These are phyloP conservation scores for Chaetogeoica ovagalla DNA, from an alignment of 2,888 invertebrate species.

Conservation along the genomic window DNA sequence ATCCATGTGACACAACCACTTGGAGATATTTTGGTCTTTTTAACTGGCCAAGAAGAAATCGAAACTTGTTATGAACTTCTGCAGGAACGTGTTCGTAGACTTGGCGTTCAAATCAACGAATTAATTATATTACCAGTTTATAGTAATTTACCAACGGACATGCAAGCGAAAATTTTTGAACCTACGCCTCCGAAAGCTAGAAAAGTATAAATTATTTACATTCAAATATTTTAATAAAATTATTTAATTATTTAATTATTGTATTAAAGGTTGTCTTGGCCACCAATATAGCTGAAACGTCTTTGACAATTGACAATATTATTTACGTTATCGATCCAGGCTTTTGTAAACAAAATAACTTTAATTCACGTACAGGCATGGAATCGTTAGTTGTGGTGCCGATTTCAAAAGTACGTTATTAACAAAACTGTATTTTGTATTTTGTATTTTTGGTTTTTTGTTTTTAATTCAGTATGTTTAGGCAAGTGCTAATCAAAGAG, in stretches of 20 bases:
- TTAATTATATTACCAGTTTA: conserved; percentile 93
- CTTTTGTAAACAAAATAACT: conserved; percentile 98
- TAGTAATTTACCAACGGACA: conserved; percentile 96
- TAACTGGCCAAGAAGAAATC: conserved; percentile 75
- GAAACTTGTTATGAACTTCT: conserved; percentile 87
- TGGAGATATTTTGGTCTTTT: conserved; percentile 94
- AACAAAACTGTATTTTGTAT: background rate
- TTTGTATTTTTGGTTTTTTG: background rate
- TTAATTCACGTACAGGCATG: conserved; percentile 97
- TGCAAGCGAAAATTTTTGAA: conserved; percentile 98
- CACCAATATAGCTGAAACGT: conserved; percentile 99
- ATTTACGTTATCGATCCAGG: conserved; percentile 99
- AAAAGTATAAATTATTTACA: conserved; percentile 65
- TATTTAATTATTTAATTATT: conserved; percentile 2
- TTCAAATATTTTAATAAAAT: background rate
- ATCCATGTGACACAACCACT: conserved; percentile 96
- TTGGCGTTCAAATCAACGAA: conserved; percentile 92
- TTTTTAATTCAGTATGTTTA: conserved; percentile 48
- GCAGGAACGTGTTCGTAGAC: conserved; percentile 84
- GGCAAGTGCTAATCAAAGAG: conserved; percentile 96
- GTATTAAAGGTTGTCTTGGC: conserved; percentile 84
- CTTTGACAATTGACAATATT: conserved; percentile 97
- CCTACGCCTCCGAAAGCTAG: conserved; percentile 95
- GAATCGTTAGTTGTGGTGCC: conserved; percentile 98
- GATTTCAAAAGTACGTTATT: conserved; percentile 74